phyloP scores from a whole-genome alignment of 2,797 vertebrate species.

The Oryzias sinensis region DNA sequence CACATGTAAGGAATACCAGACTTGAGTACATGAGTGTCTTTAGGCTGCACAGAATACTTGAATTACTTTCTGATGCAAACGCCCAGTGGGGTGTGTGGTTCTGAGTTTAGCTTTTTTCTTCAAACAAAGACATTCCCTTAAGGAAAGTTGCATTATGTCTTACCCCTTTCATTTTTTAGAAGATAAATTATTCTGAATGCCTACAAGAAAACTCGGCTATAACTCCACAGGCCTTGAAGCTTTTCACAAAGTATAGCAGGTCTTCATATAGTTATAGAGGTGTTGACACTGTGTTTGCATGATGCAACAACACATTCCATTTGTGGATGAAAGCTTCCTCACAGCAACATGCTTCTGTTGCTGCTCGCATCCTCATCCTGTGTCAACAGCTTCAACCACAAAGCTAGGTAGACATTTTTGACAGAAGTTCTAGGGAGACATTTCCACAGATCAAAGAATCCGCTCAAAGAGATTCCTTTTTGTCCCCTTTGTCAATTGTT shows the following conservation, averaged over 20 bases:
- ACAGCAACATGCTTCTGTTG: too few relatives aligned
- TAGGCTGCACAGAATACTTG: conserved; percentile 25
- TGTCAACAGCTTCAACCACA: too few relatives aligned
- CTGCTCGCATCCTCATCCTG: too few relatives aligned
- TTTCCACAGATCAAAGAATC: too few relatives aligned
- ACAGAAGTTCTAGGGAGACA: too few relatives aligned
- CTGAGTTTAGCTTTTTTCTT: conserved; percentile 2
- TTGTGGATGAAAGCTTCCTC: too few relatives aligned
- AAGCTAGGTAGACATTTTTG: too few relatives aligned
- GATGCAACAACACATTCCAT: too few relatives aligned
- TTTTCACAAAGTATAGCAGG: conserved; percentile 20
- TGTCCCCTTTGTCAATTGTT: too few relatives aligned
- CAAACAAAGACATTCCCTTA: conserved; percentile 12
- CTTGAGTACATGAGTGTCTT: conserved; percentile 15
- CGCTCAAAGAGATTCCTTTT: too few relatives aligned
- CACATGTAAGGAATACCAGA: conserved; percentile 18
- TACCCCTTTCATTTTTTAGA: conserved; percentile 24
- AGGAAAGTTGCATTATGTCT: conserved; percentile 8
- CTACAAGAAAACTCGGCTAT: conserved; percentile 13
- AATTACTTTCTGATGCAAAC: conserved; percentile 21
- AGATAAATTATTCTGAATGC: conserved; percentile 14
- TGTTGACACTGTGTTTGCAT: conserved; percentile 5
- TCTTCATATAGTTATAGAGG: conserved; percentile 9
- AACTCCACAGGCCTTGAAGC: conserved; percentile 18
- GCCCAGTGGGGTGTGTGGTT: conserved; percentile 15